Conservation (phyloP, 2,888 invertebrate genomes). For the Caenorhabditis becei region DNA sequence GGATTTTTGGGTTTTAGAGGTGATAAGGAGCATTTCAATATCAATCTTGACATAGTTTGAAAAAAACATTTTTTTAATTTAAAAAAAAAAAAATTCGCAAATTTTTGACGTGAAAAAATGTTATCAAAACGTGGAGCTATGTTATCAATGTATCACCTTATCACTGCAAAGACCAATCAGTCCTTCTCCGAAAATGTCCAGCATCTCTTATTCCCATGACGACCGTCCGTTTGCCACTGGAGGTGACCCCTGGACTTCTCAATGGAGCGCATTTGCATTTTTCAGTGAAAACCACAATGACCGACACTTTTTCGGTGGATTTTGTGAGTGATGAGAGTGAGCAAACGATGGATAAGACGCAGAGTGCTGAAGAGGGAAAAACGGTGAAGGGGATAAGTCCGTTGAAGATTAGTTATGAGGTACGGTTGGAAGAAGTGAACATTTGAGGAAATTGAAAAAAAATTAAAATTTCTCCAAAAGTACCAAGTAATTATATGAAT, state of each 20-base stretch:
- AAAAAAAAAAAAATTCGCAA: too few relatives aligned
- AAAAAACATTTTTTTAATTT: too few relatives aligned
- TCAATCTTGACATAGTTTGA: too few relatives aligned
- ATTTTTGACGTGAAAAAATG: too few relatives aligned
- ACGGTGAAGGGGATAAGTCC: neutral
- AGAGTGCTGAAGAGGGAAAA: constrained; percentile 5
- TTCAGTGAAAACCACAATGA: neutral
- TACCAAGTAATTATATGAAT: too few relatives aligned
- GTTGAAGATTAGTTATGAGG: constrained; percentile 21
- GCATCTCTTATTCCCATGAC: neutral
- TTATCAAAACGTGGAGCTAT: too few relatives aligned
- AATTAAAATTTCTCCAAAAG: neutral
- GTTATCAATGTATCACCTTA: too few relatives aligned
- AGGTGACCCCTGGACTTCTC: neutral
- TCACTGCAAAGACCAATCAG: too few relatives aligned
- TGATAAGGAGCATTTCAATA: too few relatives aligned
- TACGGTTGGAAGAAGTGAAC: neutral
- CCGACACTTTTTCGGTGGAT: neutral
- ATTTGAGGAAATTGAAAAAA: neutral
- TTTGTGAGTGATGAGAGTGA: neutral
- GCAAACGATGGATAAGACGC: constrained; percentile 14
- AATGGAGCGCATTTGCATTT: neutral
- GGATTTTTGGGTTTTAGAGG: too few relatives aligned
- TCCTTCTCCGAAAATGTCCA: neutral
- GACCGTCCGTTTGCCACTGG: constrained; percentile 8